Conservation (phyloP, 2,797 vertebrate species). For the Distichodus sexfasciatus region DNA sequence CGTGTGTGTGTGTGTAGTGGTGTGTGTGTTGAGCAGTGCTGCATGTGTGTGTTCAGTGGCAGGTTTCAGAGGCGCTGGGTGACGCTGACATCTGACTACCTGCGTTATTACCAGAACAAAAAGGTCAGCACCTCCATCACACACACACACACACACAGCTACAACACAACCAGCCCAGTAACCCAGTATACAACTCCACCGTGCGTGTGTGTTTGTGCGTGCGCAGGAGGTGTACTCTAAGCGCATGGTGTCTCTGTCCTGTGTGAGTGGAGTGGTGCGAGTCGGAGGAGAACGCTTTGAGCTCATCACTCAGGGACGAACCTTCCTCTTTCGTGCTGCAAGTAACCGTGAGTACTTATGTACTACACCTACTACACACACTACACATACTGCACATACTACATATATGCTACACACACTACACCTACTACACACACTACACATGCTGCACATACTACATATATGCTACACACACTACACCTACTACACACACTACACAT, state of each 20-base stretch:
- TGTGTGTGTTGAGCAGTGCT: not conserved
- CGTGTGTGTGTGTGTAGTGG: not conserved
- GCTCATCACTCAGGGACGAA: conserved; percentile 73
- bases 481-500: no score
- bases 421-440: no score
- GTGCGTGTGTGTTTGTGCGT: no score
- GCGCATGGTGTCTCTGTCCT: conserved; percentile 69
- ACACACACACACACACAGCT: no score
- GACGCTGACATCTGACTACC: conserved; percentile 40
- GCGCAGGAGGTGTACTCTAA: conserved; percentile 85
- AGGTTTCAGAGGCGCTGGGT: conserved; percentile 52
- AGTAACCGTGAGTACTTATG: conserved; percentile 65
- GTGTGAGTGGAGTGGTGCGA: conserved; percentile 61
- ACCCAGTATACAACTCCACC: not conserved
- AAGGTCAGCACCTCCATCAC: conserved; percentile 38
- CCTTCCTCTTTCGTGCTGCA: conserved; percentile 75
- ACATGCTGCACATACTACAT: not conserved
- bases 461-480: not conserved
- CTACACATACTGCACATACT: not conserved
- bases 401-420: no score
- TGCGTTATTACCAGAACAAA: conserved; percentile 45
- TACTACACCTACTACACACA: not conserved
- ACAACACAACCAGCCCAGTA: no score
- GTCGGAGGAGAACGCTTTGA: conserved; percentile 76
- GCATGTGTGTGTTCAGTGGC: conserved; percentile 28